Percentiles rank a stretch among this genome's conserved stretches.
Conservation (phyloP, 2,797 vertebrate genomes). For the Lagocephalus sceleratus region DNA sequence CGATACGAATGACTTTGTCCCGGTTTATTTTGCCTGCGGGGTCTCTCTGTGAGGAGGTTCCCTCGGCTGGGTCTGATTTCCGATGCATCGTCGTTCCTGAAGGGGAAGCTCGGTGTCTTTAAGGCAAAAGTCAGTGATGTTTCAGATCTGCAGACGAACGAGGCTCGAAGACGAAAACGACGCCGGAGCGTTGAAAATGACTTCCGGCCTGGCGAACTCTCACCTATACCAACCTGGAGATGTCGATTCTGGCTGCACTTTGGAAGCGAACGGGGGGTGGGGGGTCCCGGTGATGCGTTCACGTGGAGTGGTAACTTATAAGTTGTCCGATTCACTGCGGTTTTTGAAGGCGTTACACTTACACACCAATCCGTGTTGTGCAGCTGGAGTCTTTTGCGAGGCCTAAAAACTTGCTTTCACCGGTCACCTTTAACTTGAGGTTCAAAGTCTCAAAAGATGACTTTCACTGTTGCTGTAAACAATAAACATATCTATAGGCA, state of each 20-base stretch:
- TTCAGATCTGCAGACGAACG: neutral
- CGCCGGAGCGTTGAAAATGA: neutral
- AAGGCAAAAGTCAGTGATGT: neutral
- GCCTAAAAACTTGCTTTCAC: too few species aligned
- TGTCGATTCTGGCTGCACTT: slow-evolving; percentile 32
- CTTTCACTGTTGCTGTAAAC: too few species aligned
- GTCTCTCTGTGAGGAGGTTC: neutral
- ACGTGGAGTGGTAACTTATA: too few species aligned
- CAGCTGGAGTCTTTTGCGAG: too few species aligned
- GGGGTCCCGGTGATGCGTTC: neutral
- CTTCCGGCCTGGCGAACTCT: slow-evolving; percentile 19
- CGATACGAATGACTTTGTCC: slow-evolving; percentile 47
- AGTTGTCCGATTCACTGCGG: too few species aligned
- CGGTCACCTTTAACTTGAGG: too few species aligned
- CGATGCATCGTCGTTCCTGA: slow-evolving; percentile 16
- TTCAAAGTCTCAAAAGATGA: too few species aligned
- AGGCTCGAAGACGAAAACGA: neutral
- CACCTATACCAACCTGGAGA: neutral
- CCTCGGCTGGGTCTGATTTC: slow-evolving; percentile 12
- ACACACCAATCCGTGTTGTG: too few species aligned
- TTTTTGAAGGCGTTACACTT: too few species aligned
- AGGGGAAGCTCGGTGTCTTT: neutral
- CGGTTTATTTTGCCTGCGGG: slow-evolving; percentile 1
- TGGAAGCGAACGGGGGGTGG: slow-evolving; percentile 10
- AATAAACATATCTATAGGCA: too few species aligned